A percentile compares a stretch with the other conserved stretches of the same genome.
phyloP scores from a whole-genome alignment of 37 sponge, comb jelly and placozoan genomes.

The Dysidea cf. avara region DNA sequence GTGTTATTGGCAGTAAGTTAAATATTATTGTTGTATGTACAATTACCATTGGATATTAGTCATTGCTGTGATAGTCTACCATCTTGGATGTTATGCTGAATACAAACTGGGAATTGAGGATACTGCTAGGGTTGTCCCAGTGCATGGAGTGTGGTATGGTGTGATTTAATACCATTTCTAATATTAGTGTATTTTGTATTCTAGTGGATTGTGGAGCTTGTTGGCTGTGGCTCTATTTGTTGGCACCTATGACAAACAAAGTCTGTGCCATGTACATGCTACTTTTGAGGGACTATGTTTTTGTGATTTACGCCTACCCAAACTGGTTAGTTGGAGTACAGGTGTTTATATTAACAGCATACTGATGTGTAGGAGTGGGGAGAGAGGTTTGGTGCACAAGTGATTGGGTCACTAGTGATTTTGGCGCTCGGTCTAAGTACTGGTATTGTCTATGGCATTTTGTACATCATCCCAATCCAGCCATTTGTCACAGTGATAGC shows the following conservation, averaged over 20 bases:
- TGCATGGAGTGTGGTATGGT: conserved; percentile 82
- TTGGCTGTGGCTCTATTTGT: conserved; percentile 25
- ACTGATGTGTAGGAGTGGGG: conserved; percentile 6
- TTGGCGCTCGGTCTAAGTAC: conserved; percentile 17
- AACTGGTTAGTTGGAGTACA: conserved; percentile 14
- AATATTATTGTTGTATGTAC: background rate
- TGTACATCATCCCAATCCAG: conserved; percentile 35
- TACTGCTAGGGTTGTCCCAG: conserved; percentile 87
- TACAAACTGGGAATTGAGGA: conserved; percentile 76
- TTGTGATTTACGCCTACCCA: conserved; percentile 34
- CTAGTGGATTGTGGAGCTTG: conserved; percentile 49
- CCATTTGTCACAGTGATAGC: conserved; percentile 18
- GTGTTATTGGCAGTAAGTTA: conserved; percentile 72
- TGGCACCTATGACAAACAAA: background rate
- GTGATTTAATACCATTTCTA: no score
- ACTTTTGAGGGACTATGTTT: conserved; percentile 39
- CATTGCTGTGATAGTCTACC: conserved; percentile 80
- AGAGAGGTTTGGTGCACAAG: conserved; percentile 26
- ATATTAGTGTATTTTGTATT: background rate
- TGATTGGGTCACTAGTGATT: conserved; percentile 25
- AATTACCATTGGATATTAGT: conserved; percentile 6
- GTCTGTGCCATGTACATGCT: conserved; percentile 24
- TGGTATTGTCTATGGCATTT: conserved; percentile 28
- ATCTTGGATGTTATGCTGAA: conserved; percentile 79
- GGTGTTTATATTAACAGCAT: background rate